Conservation (phyloP, 2,797 vertebrate species). For the Xenops minutus region DNA sequence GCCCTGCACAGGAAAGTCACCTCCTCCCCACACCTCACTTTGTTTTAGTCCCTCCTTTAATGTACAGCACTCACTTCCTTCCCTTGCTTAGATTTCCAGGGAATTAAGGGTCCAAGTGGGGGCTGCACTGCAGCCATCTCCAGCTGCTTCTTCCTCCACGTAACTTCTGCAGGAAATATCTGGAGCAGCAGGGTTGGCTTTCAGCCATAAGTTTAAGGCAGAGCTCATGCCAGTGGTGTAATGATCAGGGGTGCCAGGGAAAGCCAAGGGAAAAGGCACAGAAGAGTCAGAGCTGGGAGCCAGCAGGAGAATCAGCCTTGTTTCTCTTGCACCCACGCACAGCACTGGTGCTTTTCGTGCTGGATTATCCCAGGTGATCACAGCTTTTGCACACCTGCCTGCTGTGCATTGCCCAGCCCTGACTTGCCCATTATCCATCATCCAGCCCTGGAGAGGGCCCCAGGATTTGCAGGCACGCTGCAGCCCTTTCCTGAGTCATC, state of each 20-base stretch:
- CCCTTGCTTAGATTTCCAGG: neutral
- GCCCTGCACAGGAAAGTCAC: neutral
- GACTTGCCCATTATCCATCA: accelerated
- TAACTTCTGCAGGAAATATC: neutral
- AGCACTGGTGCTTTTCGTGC: neutral
- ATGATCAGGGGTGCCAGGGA: neutral
- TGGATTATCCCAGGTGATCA: neutral
- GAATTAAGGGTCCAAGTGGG: neutral
- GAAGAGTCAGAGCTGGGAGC: neutral
- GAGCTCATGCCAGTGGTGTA: neutral
- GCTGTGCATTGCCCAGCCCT: neutral
- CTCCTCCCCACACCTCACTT: neutral
- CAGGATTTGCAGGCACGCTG: neutral
- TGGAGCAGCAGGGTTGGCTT: neutral
- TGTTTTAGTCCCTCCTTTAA: neutral
- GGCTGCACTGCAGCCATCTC: neutral
- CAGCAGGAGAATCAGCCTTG: neutral
- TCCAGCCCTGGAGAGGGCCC: accelerated
- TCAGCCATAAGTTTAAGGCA: neutral
- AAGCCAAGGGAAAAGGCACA: neutral
- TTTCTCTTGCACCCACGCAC: neutral
- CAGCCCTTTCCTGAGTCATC: neutral
- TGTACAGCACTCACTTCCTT: neutral
- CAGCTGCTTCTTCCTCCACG: neutral
- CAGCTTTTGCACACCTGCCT: neutral